Evolutionary conservation across 2,888 invertebrate genomes (phyloP).

Genomic region (Monopis laevigella): DNA sequence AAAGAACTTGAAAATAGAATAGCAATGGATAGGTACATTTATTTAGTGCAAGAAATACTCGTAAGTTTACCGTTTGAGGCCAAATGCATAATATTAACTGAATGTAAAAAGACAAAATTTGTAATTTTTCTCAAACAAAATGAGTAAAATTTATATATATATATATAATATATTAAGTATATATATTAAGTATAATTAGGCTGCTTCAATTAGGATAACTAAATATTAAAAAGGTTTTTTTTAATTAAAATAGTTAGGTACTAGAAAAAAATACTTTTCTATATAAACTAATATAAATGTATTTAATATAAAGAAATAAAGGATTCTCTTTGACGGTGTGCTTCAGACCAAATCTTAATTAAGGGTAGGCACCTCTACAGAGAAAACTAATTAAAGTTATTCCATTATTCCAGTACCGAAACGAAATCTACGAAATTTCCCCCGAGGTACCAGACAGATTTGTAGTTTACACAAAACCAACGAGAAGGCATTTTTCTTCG

Average conservation of each 20-base stretch:
- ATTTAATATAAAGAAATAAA: conserved; percentile 9
- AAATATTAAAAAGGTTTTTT: not conserved
- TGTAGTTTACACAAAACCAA: conserved; percentile 15
- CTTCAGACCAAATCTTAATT: conserved; percentile 50
- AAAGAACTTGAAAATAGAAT: too few relatives aligned
- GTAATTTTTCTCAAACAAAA: too few relatives aligned
- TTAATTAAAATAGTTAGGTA: not conserved
- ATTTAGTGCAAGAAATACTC: too few relatives aligned
- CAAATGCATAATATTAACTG: too few relatives aligned
- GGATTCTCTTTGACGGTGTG: conserved; percentile 24
- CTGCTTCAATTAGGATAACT: too few relatives aligned
- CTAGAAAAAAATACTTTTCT: not conserved
- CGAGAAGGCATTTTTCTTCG: not conserved
- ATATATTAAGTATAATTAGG: too few relatives aligned
- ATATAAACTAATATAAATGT: conserved; percentile 1
- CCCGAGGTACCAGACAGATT: conserved; percentile 30
- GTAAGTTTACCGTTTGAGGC: too few relatives aligned
- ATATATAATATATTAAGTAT: too few relatives aligned
- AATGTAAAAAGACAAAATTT: too few relatives aligned
- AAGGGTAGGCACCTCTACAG: conserved; percentile 46
- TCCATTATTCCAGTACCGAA: conserved; percentile 52
- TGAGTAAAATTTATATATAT: too few relatives aligned
- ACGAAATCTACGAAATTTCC: conserved; percentile 40
- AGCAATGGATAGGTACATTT: too few relatives aligned
- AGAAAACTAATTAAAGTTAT: conserved; percentile 59